Conservation (phyloP, 2,113 vertebrate species). For the Haliaeetus leucogaster region DNA sequence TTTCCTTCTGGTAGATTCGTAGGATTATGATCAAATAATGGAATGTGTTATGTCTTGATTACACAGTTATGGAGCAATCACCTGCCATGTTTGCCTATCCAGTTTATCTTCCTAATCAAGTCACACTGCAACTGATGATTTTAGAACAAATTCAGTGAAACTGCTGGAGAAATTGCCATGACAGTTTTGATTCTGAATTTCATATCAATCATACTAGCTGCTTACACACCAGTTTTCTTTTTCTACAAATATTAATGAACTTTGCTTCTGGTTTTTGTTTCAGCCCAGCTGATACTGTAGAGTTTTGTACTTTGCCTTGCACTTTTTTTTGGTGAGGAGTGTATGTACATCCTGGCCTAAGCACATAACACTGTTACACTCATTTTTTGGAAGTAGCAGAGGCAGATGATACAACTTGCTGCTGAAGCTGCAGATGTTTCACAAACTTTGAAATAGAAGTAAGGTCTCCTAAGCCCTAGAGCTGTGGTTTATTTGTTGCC, state of each 20-base stretch:
- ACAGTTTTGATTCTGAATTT: not conserved
- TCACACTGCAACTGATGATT: not conserved
- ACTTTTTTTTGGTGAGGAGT: fast-evolving
- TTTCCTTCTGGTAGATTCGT: not conserved
- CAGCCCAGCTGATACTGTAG: not conserved
- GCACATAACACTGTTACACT: not conserved
- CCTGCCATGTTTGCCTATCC: not conserved
- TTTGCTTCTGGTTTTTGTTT: not conserved
- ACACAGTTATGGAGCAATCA: not conserved
- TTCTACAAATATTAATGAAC: not conserved
- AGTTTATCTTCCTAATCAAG: not conserved
- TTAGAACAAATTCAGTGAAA: not conserved
- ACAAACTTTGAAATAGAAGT: not conserved
- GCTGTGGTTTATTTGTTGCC: not conserved
- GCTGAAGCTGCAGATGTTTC: not conserved
- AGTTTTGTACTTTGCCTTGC: not conserved
- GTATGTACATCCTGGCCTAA: not conserved
- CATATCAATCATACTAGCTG: not conserved
- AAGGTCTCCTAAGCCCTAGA: not conserved
- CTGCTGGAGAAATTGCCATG: not conserved
- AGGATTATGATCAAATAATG: not conserved
- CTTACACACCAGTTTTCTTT: not conserved
- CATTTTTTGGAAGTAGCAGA: not conserved
- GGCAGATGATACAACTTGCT: not conserved
- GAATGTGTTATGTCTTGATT: not conserved